phyloP scores from a whole-genome alignment of 2,113 vertebrate genomes.

The Sylvietta virens region DNA sequence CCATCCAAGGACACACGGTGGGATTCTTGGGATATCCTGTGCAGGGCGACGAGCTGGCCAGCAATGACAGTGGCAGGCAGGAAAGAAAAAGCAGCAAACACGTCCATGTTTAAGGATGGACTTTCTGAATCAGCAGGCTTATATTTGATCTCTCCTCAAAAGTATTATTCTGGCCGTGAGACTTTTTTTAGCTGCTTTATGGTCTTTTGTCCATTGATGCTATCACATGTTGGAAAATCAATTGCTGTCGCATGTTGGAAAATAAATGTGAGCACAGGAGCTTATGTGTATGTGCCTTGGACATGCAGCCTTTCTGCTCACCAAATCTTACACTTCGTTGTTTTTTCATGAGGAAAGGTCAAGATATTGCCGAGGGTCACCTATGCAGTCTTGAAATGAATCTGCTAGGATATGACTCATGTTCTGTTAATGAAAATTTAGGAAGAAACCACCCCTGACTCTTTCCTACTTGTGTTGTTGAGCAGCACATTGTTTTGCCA shows the following conservation, averaged over 20 bases:
- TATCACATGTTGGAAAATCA: not conserved
- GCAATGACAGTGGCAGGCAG: not conserved
- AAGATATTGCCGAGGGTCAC: rapidly evolving
- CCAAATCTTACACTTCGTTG: rapidly evolving
- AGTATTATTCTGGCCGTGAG: not conserved
- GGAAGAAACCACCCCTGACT: not conserved
- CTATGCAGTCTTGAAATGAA: rapidly evolving
- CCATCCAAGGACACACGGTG: not conserved
- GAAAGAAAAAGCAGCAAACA: too few relatives aligned
- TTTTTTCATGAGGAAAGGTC: not conserved
- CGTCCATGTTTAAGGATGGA: rapidly evolving
- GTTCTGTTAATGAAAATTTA: not conserved
- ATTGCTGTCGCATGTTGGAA: rapidly evolving
- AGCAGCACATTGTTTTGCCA: not conserved
- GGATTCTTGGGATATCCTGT: not conserved
- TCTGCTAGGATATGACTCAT: rapidly evolving
- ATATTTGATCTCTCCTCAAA: not conserved
- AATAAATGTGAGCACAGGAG: rapidly evolving
- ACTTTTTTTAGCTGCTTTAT: not conserved
- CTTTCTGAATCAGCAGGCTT: not conserved
- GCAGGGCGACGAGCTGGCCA: rapidly evolving
- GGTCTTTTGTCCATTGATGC: rapidly evolving
- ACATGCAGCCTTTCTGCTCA: not conserved
- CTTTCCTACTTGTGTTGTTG: not conserved
- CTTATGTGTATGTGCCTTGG: rapidly evolving